Evolutionary conservation across 2,113 vertebrate genomes (phyloP), one percentile per base, ranked within the genome.

Genomic region (Pangasianodon hypophthalmus): DNA sequence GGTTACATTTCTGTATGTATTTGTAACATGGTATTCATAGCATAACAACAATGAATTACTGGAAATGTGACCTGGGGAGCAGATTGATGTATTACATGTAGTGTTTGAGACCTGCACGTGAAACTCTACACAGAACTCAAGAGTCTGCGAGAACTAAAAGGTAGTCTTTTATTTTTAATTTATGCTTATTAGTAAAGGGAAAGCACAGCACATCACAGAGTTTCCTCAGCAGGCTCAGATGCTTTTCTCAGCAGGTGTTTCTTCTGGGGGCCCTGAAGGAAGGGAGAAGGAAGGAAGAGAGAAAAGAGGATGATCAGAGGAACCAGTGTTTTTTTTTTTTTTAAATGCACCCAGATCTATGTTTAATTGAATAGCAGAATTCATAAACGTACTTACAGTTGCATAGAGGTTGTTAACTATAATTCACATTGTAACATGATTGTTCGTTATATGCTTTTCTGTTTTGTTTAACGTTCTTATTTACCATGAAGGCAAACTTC

Each of bases 401-500:
- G 7, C 9, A 16, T 64, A 29, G 11, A 46, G 37, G 60, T 29
- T 21, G 60, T 54, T 50, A 46, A 6, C 37, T 62, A 62, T 79
- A n/a, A 60, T 44, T 46, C 6, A 80, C 2, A 6, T 6, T 16
- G 32, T 16, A 50, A n/a, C 21, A 14, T n/a, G 24, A 75, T 44
- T 26, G 44, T 77, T 80, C 2, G 44, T 21, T 21, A 8, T 21
- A 73, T 41, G 37, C 71, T 7, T 80, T n/a, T 52, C 7, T 50
- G 52, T n/a, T 10, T 82, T 26, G 79, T 54, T 54, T 52, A 81
- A 9, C 0, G 18, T 56, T 54, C 29, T 18, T 67, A 79, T 96
- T 95, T 93, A 99, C 98, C 98, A 99, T 99, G 93, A 99, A 99
- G 0, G 96, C 96, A 90, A 99, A 99, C 96, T 99, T 99, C 87